Conservation (phyloP, 2,797 vertebrate species). For the Lycodopsis pacificus region DNA sequence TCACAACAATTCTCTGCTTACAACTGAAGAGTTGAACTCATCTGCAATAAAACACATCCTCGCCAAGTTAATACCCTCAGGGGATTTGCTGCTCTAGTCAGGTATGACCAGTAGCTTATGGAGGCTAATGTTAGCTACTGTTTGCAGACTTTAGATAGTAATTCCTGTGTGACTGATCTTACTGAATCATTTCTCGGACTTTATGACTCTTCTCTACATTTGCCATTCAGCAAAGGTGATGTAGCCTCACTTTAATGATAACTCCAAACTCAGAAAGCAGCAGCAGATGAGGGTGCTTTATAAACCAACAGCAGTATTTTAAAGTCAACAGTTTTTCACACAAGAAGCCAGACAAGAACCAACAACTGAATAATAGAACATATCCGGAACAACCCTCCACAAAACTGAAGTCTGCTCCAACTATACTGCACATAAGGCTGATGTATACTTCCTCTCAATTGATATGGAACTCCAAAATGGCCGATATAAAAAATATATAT, state of each 20-base stretch:
- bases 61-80: background rate
- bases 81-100: background rate
- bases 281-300: background rate
- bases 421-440: background rate
- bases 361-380: background rate
- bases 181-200: background rate
- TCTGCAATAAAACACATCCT: background rate
- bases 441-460: background rate
- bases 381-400: too few species aligned
- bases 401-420: background rate
- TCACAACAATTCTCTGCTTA: background rate
- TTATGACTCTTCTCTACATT: background rate
- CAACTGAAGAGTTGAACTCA: background rate
- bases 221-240: background rate
- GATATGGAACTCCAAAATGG: background rate
- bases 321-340: background rate
- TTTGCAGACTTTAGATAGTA: background rate
- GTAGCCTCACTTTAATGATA: background rate
- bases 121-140: background rate
- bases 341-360: background rate
- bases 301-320: background rate
- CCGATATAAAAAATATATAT: background rate
- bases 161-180: background rate
- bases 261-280: background rate
- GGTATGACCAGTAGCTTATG: background rate